Conservation (phyloP, 2,888 invertebrate genomes). For the Liposcelis brunnea region DNA sequence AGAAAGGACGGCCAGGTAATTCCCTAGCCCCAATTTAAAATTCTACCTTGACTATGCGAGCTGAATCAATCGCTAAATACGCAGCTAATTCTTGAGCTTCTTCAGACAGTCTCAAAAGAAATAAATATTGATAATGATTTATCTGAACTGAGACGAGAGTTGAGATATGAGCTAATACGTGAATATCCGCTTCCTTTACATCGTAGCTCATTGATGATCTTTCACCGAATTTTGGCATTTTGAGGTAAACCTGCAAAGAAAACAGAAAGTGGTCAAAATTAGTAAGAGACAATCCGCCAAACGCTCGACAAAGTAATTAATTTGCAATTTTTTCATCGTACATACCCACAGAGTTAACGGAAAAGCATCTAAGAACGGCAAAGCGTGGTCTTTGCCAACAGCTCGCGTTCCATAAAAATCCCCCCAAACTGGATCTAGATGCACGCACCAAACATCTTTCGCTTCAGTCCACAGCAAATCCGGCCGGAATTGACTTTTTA, state of each 20-base stretch:
- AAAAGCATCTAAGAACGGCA: slow-evolving; percentile 69
- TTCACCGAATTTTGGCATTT: background rate
- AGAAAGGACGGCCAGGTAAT: too few species aligned
- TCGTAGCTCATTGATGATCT: background rate
- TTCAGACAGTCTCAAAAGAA: slow-evolving; percentile 69
- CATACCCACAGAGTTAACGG: slow-evolving; percentile 72
- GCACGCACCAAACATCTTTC: slow-evolving; percentile 76
- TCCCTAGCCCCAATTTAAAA: background rate
- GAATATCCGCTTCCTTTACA: slow-evolving; percentile 36
- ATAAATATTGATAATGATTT: slow-evolving; percentile 85
- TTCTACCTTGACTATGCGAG: slow-evolving; percentile 2
- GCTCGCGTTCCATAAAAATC: slow-evolving; percentile 78
- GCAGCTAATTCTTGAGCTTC: slow-evolving; percentile 65
- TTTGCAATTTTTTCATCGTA: too few species aligned
- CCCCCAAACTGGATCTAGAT: slow-evolving; percentile 81
- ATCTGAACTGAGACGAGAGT: slow-evolving; percentile 77
- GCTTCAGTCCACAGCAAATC: slow-evolving; percentile 62
- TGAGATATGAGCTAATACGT: slow-evolving; percentile 63
- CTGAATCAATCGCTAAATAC: slow-evolving; percentile 4
- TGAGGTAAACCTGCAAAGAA: too few species aligned
- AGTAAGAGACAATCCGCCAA: too few species aligned
- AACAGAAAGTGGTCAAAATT: background rate
- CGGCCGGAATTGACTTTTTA: slow-evolving; percentile 29
- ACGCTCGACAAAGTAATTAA: too few species aligned
- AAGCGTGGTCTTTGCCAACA: slow-evolving; percentile 49